Percentiles rank a stretch among this genome's conserved stretches.
These are phyloP conservation scores for Scomber scombrus DNA, from an alignment of 2,113 vertebrate species.

Conservation along the genomic window DNA sequence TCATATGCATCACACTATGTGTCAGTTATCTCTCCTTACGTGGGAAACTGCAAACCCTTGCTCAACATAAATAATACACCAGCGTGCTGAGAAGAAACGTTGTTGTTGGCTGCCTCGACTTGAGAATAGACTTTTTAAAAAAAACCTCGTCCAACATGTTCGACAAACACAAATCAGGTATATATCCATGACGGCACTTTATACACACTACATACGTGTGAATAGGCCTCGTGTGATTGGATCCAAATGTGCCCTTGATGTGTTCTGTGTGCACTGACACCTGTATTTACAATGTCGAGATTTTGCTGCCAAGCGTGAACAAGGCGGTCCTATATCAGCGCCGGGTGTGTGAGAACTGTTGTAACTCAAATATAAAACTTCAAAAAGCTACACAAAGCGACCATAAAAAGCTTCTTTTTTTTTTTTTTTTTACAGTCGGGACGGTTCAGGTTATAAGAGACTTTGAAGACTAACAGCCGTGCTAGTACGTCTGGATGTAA, in stretches of 20 bases:
- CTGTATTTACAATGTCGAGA: conserved; percentile 3
- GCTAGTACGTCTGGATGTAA: background rate
- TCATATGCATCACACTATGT: too few species aligned
- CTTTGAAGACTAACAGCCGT: conserved; percentile 7
- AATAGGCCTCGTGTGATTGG: background rate
- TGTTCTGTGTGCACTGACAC: background rate
- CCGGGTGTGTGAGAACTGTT: conserved; percentile 40
- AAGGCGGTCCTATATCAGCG: background rate
- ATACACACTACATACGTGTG: too few species aligned
- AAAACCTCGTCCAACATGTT: background rate
- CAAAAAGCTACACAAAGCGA: conserved; percentile 10
- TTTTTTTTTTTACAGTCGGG: conserved; percentile 22
- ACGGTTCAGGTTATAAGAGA: conserved; percentile 24
- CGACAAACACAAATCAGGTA: background rate
- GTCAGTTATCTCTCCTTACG: too few species aligned
- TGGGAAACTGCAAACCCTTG: too few species aligned
- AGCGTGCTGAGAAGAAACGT: background rate
- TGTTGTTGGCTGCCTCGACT: background rate
- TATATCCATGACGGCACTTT: background rate
- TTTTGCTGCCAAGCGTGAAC: background rate
- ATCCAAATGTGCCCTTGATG: conserved; percentile 16
- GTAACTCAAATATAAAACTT: conserved; percentile 36
- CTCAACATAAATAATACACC: background rate
- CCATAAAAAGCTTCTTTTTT: conserved; percentile 8
- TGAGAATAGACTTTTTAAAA: too few species aligned